Evolutionary conservation across 2,113 vertebrate genomes (phyloP).

Genomic region (Pomatostomus ruficeps): DNA sequence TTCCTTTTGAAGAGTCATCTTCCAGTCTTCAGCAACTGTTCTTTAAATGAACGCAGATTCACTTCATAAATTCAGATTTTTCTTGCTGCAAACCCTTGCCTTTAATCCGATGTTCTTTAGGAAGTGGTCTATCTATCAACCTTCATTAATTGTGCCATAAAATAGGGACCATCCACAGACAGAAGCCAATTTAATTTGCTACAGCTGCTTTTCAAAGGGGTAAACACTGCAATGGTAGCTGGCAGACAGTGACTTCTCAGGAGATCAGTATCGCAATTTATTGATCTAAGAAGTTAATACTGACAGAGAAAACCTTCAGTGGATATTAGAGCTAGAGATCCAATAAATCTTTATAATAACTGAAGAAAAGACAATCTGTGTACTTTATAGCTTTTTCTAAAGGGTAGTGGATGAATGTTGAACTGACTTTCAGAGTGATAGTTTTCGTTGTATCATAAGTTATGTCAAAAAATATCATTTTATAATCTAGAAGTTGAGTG

Average conservation of each 20-base stretch:
- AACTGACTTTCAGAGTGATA: background rate
- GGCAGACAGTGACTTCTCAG: slow-evolving; percentile 4
- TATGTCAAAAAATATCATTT: background rate
- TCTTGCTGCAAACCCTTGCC: background rate
- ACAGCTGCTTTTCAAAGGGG: background rate
- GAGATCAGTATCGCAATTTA: slow-evolving; percentile 33
- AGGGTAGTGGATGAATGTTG: background rate
- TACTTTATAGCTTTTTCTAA: slow-evolving; percentile 23
- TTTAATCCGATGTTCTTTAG: background rate
- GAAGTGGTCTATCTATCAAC: background rate
- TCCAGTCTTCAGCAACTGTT: background rate
- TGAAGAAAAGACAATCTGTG: slow-evolving; percentile 28
- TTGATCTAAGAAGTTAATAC: slow-evolving; percentile 49
- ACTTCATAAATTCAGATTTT: background rate
- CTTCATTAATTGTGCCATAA: background rate
- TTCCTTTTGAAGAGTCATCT: background rate
- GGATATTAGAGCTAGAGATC: slow-evolving; percentile 21
- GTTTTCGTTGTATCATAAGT: background rate
- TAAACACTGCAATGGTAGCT: background rate
- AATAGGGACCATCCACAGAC: background rate
- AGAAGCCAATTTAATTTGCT: slow-evolving; percentile 30
- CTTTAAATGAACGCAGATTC: background rate
- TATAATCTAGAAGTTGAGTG: background rate
- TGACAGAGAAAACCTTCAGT: slow-evolving; percentile 32
- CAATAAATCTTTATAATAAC: slow-evolving; percentile 56